Evolutionary conservation across 1,140 invertebrate genomes (phyloP).

Genomic region (Polypedilum pembai): DNA sequence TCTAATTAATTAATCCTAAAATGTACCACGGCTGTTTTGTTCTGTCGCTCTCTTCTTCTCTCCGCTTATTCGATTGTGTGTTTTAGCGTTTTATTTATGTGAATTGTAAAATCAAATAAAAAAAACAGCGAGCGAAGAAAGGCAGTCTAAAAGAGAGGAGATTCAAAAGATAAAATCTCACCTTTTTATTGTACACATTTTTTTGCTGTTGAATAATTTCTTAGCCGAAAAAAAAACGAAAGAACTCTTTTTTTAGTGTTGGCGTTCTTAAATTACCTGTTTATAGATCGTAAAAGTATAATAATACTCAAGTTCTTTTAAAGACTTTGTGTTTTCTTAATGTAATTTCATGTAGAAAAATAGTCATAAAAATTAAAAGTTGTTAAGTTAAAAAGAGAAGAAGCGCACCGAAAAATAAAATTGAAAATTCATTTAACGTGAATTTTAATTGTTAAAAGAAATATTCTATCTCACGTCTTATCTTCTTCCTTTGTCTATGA

Average conservation of each 20-base stretch:
- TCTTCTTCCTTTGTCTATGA: not conserved
- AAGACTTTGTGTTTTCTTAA: slow-evolving; percentile 23
- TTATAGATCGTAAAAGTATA: slow-evolving; percentile 27
- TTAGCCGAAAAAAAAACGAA: not conserved
- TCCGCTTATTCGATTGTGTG: not conserved
- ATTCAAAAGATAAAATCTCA: slow-evolving; percentile 26
- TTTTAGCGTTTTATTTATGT: slow-evolving; percentile 21
- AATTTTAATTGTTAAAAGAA: slow-evolving; percentile 4
- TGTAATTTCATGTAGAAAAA: slow-evolving; percentile 27
- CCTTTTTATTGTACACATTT: slow-evolving; percentile 23
- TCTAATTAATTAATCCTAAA: slow-evolving; percentile 20
- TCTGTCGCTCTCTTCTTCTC: not conserved
- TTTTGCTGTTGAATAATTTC: slow-evolving; percentile 20
- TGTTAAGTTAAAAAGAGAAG: not conserved
- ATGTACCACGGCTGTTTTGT: not conserved
- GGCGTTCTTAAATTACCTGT: slow-evolving; percentile 27
- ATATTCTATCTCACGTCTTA: not conserved
- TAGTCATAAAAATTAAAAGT: slow-evolving; percentile 23
- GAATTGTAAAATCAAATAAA: not conserved
- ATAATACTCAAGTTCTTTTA: slow-evolving; percentile 15
- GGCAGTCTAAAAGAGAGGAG: not conserved
- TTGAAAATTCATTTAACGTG: slow-evolving; percentile 13
- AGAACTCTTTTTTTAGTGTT: slow-evolving; percentile 22
- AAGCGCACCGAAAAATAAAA: slow-evolving; percentile 20
- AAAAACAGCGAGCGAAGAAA: not conserved